Evolutionary conservation across 2,797 vertebrate species (phyloP).

Genomic region (Onychomys torridus): DNA sequence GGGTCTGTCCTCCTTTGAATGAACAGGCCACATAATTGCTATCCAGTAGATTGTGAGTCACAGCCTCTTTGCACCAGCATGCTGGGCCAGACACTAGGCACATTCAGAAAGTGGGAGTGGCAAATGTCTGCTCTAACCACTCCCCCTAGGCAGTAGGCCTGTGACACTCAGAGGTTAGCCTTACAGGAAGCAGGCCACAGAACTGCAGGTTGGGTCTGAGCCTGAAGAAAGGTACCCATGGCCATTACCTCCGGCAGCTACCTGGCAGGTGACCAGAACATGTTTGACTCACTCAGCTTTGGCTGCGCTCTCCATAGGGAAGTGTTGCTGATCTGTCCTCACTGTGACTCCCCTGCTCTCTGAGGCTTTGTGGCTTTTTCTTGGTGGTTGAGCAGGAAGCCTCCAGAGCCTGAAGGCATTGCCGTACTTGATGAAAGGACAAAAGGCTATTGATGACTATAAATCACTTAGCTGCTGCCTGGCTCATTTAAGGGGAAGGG

Average conservation of each 20-base stretch:
- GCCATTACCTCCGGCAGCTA: slow-evolving; percentile 44
- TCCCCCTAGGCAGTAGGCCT: not conserved
- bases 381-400: slow-evolving; percentile 60
- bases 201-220: not conserved
- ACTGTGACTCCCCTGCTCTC: slow-evolving; percentile 13
- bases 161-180: not conserved
- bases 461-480: not conserved
- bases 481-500: not conserved
- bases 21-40: not conserved
- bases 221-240: slow-evolving; percentile 48
- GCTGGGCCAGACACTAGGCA: not conserved
- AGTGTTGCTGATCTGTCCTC: slow-evolving; percentile 45
- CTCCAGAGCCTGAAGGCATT: slow-evolving; percentile 56
- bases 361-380: slow-evolving; percentile 65
- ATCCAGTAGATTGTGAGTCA: not conserved
- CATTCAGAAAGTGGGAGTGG: not conserved
- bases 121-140: not conserved
- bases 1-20: not conserved
- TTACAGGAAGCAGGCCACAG: not conserved
- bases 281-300: slow-evolving; percentile 22
- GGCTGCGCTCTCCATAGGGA: slow-evolving; percentile 23
- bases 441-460: not conserved
- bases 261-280: slow-evolving; percentile 57
- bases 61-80: not conserved
- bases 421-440: slow-evolving; percentile 47